These are phyloP conservation scores for Thermophis baileyi DNA, from an alignment of 2,113 vertebrate species.

Conservation along the genomic window DNA sequence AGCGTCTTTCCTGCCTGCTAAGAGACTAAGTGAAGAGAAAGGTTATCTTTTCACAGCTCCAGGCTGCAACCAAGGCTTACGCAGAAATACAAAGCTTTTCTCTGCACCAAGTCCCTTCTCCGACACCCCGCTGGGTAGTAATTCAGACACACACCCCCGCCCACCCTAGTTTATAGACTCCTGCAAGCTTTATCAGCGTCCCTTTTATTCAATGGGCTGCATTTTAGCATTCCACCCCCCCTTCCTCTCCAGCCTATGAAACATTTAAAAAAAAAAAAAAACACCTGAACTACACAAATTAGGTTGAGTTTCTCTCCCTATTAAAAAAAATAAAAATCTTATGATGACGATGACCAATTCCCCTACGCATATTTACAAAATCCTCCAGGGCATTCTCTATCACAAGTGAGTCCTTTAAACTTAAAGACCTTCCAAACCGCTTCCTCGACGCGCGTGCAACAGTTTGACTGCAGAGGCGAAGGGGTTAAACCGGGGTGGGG, in stretches of 20 bases:
- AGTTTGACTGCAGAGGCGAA: not conserved
- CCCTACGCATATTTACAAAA: not conserved
- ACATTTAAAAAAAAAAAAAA: not conserved
- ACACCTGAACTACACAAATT: not conserved
- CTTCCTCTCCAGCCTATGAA: not conserved
- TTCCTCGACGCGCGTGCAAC: not conserved
- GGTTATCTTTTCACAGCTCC: not conserved
- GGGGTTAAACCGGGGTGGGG: not conserved
- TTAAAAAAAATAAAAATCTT: not conserved
- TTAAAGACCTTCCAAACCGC: not conserved
- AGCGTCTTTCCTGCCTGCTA: not conserved
- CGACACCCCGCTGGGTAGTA: not conserved
- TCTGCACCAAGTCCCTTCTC: not conserved
- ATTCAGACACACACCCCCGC: not conserved
- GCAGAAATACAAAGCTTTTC: slow-evolving; percentile 49
- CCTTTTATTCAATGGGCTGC: not conserved
- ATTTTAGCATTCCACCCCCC: no score
- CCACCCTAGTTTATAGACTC: rapidly evolving
- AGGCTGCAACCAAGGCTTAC: slow-evolving; percentile 30
- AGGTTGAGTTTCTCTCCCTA: not conserved
- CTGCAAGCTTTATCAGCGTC: not conserved
- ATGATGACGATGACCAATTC: not conserved
- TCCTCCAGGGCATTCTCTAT: not conserved
- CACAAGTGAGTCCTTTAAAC: not conserved
- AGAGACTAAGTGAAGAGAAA: no score